phyloP scores from a whole-genome alignment of 2,888 invertebrate species.

The Spialia ferax region DNA sequence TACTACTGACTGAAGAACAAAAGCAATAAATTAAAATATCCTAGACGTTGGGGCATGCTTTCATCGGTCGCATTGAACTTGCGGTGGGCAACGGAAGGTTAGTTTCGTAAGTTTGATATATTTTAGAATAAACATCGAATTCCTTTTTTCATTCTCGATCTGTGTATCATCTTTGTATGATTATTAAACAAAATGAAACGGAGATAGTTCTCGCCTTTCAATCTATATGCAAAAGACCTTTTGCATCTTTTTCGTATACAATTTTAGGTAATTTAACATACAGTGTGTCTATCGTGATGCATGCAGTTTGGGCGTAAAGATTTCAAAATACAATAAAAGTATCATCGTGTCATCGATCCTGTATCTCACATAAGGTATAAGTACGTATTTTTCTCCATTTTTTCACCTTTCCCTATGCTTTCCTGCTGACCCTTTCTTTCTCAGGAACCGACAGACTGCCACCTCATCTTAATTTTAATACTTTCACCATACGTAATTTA shows the following conservation, averaged over 20 bases:
- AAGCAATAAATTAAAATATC: conserved; percentile 13
- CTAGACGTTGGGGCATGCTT: not conserved
- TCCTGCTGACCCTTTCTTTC: no score
- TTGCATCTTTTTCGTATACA: not conserved
- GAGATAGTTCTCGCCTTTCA: conserved; percentile 22
- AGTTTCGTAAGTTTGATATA: conserved; percentile 14
- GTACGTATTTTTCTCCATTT: no score
- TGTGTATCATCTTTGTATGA: not conserved
- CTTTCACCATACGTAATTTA: no score
- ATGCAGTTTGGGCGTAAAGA: no score
- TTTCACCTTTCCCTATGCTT: no score
- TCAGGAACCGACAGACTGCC: no score
- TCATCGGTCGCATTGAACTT: conserved; percentile 5
- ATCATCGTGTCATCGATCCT: no score
- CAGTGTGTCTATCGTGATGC: not conserved
- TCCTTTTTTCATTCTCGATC: not conserved
- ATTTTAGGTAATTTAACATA: not conserved
- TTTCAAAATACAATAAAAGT: no score
- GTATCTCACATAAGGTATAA: no score
- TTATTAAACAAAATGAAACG: conserved; percentile 7
- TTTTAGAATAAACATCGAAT: conserved; percentile 8
- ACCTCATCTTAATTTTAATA: no score
- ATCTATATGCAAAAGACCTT: not conserved
- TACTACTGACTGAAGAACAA: conserved; percentile 6
- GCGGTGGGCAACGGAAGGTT: not conserved